Evolutionary conservation across 2,797 vertebrate species (phyloP), one percentile per base, ranked within the genome.

Genomic region (Manis pentadactyla): DNA sequence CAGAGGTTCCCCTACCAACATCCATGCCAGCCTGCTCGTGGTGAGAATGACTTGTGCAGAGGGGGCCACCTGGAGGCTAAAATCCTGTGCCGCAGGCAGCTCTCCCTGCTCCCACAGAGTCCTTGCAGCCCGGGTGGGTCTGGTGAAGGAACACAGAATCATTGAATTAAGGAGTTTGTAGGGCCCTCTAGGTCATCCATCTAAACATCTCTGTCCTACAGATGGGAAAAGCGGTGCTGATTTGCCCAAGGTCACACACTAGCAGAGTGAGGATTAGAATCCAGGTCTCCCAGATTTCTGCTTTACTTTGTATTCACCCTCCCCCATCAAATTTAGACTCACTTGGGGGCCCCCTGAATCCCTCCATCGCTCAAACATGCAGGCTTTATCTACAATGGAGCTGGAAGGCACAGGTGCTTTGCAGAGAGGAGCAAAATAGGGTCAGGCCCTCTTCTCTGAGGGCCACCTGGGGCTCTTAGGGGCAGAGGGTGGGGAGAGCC

Each of bases 61-160:
- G 74, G 85, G 77, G 29, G 31, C 92, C 97, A 81, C 82, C 96
- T 97, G 86, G 95, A 96, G 96, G 92, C 64, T 57, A 21, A 69
- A 73, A 85, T 87, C 61, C 59, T 69, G 21, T 39, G 95, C 39
- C 95, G 89, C 79, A 94, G 71, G 57, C 5, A 34, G 55, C 37
- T 2, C 17, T 63, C 9, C 46, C 14, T 23, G 53, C 34, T 19
- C 10, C 13, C n/a, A 8, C 6, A 39, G 17, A 71, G 27, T 37
- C 27, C 31, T 34, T 23, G 39, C 1, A 4, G 21, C 25, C 53
- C 78, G 46, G 69, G 46, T 49, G 39, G 75, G 27, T 39, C 84
- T 64, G n/a, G 37, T 61, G 55, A 87, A 34, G 46, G 69, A 79
- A 59, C 18, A 63, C 23, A 59, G 68, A 69, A 66, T 61, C 18